Conservation (phyloP, 1,140 invertebrate genomes). For the Leptinotarsa lineolata region DNA sequence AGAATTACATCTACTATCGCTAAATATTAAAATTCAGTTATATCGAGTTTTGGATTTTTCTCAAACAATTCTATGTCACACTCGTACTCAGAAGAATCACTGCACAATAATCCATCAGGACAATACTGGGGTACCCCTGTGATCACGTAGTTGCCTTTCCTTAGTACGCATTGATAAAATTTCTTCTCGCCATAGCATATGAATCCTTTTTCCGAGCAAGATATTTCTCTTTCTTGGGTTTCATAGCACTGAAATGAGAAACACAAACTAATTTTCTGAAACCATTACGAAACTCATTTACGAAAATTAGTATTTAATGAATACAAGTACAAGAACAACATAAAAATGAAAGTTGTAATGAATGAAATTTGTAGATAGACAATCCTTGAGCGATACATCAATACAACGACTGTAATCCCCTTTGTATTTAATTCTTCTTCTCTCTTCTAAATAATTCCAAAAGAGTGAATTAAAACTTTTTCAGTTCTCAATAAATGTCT, state of each 20-base stretch:
- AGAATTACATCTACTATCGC: background rate
- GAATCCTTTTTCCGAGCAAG: conserved; percentile 16
- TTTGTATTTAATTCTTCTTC: too few relatives aligned
- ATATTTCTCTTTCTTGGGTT: background rate
- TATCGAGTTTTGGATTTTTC: too few relatives aligned
- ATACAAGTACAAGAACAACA: too few relatives aligned
- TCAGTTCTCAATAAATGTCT: too few relatives aligned
- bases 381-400: too few relatives aligned
- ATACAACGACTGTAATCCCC: too few relatives aligned
- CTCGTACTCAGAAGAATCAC: background rate
- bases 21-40: background rate
- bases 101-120: conserved; percentile 11
- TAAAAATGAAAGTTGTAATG: too few relatives aligned
- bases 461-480: too few relatives aligned
- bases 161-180: conserved; percentile 20
- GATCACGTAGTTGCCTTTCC: conserved; percentile 10
- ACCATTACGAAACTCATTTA: too few relatives aligned
- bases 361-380: too few relatives aligned
- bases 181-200: conserved; percentile 1
- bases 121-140: background rate
- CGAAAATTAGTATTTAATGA: too few relatives aligned
- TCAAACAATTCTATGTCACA: background rate
- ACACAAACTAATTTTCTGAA: background rate
- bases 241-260: background rate
- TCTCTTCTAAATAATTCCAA: too few relatives aligned